phyloP scores from a whole-genome alignment of 2,888 invertebrate species.

The Rhogogaster chlorosoma region DNA sequence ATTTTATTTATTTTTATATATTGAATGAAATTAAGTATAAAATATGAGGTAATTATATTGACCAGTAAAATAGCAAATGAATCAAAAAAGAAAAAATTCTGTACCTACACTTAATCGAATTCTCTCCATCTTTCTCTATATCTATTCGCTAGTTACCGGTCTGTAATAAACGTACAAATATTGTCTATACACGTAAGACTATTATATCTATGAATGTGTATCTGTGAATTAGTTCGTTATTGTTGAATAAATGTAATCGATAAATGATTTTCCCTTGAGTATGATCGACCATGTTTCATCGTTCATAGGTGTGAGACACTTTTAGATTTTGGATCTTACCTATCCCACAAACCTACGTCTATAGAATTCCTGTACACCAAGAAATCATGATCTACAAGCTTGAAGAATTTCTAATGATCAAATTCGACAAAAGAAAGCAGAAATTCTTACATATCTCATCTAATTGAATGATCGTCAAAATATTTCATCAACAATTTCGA shows the following conservation, averaged over 20 bases:
- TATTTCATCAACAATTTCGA: not conserved
- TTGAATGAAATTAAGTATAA: not conserved
- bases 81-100: not conserved
- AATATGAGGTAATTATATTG: not conserved
- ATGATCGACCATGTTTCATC: constrained; percentile 6
- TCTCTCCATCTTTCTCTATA: not conserved
- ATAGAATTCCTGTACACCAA: not conserved
- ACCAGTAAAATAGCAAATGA: not conserved
- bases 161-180: constrained; percentile 1
- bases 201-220: not conserved
- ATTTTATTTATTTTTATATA: constrained; percentile 41
- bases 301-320: not conserved
- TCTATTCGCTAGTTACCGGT: not conserved
- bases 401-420: not conserved
- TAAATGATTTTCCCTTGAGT: not conserved
- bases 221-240: not conserved
- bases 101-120: not conserved
- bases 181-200: not conserved
- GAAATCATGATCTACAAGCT: not conserved
- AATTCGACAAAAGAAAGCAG: not conserved
- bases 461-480: not conserved
- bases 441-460: not conserved
- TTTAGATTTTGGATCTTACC: not conserved
- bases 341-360: not conserved
- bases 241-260: not conserved